phyloP scores from a whole-genome alignment of 2,888 invertebrate species.

The Lapara coniferarum region DNA sequence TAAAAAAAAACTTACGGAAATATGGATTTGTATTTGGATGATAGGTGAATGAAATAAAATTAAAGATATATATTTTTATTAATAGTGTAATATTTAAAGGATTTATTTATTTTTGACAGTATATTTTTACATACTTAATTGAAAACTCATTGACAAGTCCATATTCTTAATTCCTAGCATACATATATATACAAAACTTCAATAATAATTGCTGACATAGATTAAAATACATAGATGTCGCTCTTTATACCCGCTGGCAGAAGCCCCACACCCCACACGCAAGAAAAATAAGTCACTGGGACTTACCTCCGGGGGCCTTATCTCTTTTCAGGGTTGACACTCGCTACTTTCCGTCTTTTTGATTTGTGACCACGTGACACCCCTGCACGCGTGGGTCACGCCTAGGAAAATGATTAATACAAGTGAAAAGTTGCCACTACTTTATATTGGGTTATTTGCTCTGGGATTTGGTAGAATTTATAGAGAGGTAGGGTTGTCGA shows the following conservation, averaged over 20 bases:
- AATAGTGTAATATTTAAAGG: no score
- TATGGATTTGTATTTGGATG: background rate
- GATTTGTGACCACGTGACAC: constrained; percentile 57
- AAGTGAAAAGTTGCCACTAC: constrained; percentile 29
- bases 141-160: no score
- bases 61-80: no score
- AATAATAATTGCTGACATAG: no score
- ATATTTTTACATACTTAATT: no score
- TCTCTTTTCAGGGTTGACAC: constrained; percentile 58
- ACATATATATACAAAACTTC: no score
- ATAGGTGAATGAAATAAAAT: no score
- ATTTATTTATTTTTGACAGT: no score
- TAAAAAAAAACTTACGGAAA: background rate
- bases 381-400: constrained; percentile 31
- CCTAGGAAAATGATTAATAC: constrained; percentile 33
- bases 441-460: constrained; percentile 26
- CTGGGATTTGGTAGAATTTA: constrained; percentile 4
- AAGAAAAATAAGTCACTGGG: constrained; percentile 59
- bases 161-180: no score
- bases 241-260: constrained; percentile 10
- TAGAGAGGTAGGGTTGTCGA: constrained; percentile 3
- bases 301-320: constrained; percentile 59
- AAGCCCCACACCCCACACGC: constrained; percentile 43
- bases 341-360: constrained; percentile 51
- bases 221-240: background rate